Evolutionary conservation across 2,797 vertebrate species (phyloP).

Genomic region (Geotrypetes seraphini): DNA sequence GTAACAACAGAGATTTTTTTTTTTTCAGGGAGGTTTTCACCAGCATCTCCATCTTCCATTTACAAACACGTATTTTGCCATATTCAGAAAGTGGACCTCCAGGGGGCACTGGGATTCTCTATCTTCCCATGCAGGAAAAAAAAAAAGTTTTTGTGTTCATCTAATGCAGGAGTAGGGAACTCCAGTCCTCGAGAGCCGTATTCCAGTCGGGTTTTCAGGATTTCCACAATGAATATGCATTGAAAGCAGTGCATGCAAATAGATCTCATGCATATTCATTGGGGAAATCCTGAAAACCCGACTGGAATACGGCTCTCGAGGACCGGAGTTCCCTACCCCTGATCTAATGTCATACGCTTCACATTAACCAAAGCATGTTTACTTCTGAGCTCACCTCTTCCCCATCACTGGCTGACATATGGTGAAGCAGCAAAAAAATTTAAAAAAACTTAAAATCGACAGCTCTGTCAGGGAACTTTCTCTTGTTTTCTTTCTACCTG

Average conservation of each 20-base stretch:
- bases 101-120: background rate
- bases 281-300: no score
- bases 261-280: no score
- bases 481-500: constrained; percentile 11
- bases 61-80: constrained; percentile 11
- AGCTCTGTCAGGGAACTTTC: constrained; percentile 18
- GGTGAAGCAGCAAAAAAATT: constrained; percentile 14
- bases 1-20: no score
- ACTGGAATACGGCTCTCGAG: no score
- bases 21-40: no score
- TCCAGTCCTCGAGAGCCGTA: no score
- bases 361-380: constrained; percentile 14
- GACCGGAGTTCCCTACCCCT: no score
- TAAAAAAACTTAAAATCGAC: constrained; percentile 16
- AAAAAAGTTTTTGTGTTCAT: constrained; percentile 16
- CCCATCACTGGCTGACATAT: constrained; percentile 21
- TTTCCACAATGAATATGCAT: no score
- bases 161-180: no score
- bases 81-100: constrained; percentile 29
- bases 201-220: no score
- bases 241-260: no score
- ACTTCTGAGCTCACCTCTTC: constrained; percentile 4
- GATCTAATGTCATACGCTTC: no score
- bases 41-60: constrained; percentile 16
- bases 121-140: constrained; percentile 13